Evolutionary conservation across 2,888 invertebrate genomes (phyloP).

Genomic region (Melipona bicolor): DNA sequence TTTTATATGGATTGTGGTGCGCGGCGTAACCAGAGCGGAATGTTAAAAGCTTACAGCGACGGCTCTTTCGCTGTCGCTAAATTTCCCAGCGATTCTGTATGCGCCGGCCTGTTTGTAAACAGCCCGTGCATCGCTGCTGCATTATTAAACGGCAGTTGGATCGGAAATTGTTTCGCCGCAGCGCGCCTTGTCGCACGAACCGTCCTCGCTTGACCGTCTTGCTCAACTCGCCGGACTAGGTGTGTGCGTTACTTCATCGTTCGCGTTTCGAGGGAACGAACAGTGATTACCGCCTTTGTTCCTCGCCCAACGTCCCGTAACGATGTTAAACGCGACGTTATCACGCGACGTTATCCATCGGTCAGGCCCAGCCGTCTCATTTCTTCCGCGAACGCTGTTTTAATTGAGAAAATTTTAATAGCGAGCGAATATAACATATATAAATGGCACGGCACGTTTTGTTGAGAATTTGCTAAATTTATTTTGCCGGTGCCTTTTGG

Average conservation of each 20-base stretch:
- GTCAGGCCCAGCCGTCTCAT: neutral
- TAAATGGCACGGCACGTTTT: too few relatives aligned
- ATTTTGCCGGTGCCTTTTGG: too few relatives aligned
- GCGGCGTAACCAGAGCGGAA: slow-evolving; percentile 27
- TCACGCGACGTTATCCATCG: neutral
- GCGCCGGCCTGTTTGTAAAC: slow-evolving; percentile 27
- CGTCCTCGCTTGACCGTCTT: neutral
- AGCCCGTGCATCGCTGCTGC: slow-evolving; percentile 11
- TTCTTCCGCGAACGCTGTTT: neutral
- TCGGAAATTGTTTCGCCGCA: slow-evolving; percentile 20
- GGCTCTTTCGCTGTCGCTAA: slow-evolving; percentile 29
- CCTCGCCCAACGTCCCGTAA: too few relatives aligned
- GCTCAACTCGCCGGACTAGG: neutral
- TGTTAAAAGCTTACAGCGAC: slow-evolving; percentile 38
- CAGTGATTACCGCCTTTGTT: neutral
- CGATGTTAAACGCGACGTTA: neutral
- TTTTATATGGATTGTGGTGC: slow-evolving; percentile 43
- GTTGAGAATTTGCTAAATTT: too few relatives aligned
- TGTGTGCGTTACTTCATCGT: neutral
- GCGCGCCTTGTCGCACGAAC: neutral
- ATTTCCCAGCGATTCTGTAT: slow-evolving; percentile 30
- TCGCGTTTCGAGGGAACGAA: neutral
- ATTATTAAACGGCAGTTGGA: slow-evolving; percentile 31
- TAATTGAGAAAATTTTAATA: neutral
- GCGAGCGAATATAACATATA: neutral